These are phyloP conservation scores for Chalcosyrphus nemorum DNA, from an alignment of 2,888 invertebrate genomes.

Conservation along the genomic window DNA sequence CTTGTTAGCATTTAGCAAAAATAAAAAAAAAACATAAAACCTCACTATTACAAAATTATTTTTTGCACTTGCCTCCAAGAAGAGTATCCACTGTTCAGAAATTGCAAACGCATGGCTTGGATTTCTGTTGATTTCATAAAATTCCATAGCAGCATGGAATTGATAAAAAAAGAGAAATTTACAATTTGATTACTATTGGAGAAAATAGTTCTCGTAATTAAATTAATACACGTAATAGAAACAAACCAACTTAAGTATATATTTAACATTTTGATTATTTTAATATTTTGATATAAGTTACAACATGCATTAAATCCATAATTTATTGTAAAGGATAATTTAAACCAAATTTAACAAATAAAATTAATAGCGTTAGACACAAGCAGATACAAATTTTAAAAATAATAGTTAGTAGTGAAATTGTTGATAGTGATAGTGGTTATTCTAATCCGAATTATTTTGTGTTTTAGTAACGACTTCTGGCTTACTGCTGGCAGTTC, in stretches of 20 bases:
- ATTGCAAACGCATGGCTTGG: conserved; percentile 81
- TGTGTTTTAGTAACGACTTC: conserved; percentile 70
- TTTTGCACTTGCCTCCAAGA: conserved; percentile 81
- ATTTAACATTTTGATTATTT: conserved; percentile 41
- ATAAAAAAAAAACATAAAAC: background rate
- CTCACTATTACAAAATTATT: conserved; percentile 40
- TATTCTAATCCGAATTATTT: conserved; percentile 50
- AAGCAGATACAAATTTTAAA: conserved; percentile 19
- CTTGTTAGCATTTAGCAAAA: conserved; percentile 50
- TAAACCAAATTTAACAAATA: conserved; percentile 15
- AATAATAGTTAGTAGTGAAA: conserved; percentile 11
- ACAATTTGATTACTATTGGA: conserved; percentile 55
- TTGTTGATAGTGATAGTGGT: background rate
- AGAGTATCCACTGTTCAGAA: conserved; percentile 78
- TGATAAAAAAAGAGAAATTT: conserved; percentile 73
- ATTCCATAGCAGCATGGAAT: conserved; percentile 77
- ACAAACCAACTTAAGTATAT: conserved; percentile 21
- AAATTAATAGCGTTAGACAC: conserved; percentile 26
- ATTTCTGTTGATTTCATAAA: conserved; percentile 78
- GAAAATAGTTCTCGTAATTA: background rate
- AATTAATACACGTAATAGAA: conserved; percentile 30
- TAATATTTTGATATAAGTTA: conserved; percentile 13
- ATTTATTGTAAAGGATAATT: background rate
- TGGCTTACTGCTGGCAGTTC: conserved; percentile 78
- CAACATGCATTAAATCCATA: conserved; percentile 48